These are phyloP conservation scores for Phrynosoma platyrhinos DNA, from an alignment of 2,113 vertebrate genomes.

Conservation along the genomic window DNA sequence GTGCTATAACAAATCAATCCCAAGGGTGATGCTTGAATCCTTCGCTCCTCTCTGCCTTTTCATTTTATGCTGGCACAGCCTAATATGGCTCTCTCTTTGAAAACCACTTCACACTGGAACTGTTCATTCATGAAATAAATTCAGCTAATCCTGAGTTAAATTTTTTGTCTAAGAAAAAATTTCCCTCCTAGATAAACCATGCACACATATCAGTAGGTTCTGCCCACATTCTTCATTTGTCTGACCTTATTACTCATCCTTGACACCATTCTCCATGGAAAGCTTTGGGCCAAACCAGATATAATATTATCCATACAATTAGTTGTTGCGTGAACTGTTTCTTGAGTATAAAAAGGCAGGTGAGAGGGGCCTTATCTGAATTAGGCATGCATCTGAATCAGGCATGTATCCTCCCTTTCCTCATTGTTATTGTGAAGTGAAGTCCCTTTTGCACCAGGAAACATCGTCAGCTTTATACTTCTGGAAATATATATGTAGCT, in stretches of 20 bases:
- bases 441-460: background rate
- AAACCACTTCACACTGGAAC: too few relatives aligned
- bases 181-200: background rate
- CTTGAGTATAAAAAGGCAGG: background rate
- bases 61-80: too few relatives aligned
- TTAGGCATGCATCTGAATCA: too few relatives aligned
- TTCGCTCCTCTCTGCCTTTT: too few relatives aligned
- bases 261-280: background rate
- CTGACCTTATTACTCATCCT: background rate
- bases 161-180: too few relatives aligned
- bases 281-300: background rate
- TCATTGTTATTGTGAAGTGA: background rate
- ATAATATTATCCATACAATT: background rate
- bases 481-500: slow-evolving; percentile 24
- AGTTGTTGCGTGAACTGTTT: background rate
- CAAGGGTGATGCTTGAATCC: too few relatives aligned
- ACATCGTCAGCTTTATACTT: background rate
- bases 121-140: too few relatives aligned
- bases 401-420: background rate
- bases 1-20: too few relatives aligned
- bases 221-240: background rate
- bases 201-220: background rate
- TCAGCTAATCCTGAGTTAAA: too few relatives aligned
- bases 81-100: too few relatives aligned
- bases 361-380: background rate